phyloP scores from a whole-genome alignment of 2,888 invertebrate genomes.

The Metallyticus violacea region DNA sequence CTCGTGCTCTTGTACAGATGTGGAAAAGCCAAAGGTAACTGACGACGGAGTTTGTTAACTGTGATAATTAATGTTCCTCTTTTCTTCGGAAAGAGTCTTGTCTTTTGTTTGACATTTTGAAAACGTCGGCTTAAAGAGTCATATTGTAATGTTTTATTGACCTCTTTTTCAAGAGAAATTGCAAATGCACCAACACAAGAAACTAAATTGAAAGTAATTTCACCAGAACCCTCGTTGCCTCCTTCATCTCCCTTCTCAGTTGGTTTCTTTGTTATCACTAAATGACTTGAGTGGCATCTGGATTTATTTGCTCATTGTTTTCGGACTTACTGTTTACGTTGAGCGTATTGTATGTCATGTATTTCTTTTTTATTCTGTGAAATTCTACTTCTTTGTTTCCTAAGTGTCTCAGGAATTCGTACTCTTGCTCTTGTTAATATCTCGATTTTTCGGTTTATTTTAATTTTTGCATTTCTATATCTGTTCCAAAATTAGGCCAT shows the following conservation, averaged over 20 bases:
- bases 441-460: too few species aligned
- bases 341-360: neutral
- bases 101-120: neutral
- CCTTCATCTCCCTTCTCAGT: neutral
- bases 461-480: too few species aligned
- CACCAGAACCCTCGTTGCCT: neutral
- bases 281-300: neutral
- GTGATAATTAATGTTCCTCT: neutral
- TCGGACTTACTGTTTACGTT: neutral
- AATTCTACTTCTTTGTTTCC: too few species aligned
- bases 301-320: neutral
- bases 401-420: too few species aligned
- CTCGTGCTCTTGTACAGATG: neutral
- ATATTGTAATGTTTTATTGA: neutral
- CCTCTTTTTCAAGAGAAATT: neutral
- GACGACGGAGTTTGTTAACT: neutral
- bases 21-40: too few species aligned
- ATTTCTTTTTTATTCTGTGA: neutral
- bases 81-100: neutral
- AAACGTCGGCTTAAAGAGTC: neutral
- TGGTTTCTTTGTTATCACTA: neutral
- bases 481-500: too few species aligned
- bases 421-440: too few species aligned
- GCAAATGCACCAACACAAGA: neutral
- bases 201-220: neutral